phyloP scores from a whole-genome alignment of 2,113 vertebrate genomes.

The Sterrhoptilus dennistouni region DNA sequence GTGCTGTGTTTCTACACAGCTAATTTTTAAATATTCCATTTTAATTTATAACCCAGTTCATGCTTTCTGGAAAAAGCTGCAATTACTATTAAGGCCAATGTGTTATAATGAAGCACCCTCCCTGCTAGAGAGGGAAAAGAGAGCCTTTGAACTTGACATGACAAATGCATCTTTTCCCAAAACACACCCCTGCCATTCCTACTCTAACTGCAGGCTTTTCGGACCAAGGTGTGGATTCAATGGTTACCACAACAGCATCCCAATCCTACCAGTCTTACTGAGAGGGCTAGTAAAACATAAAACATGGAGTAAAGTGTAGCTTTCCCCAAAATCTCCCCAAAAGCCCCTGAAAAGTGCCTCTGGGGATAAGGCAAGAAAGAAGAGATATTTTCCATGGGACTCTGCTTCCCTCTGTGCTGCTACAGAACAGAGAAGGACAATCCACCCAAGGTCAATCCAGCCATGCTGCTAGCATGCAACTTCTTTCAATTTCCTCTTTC shows the following conservation, averaged over 20 bases:
- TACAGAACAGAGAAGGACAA: neutral
- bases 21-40: neutral
- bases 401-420: neutral
- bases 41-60: neutral
- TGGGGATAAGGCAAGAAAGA: neutral
- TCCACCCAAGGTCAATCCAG: neutral
- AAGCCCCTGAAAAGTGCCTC: neutral
- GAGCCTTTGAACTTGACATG: neutral
- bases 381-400: neutral
- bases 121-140: neutral
- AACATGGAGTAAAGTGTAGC: neutral
- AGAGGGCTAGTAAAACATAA: neutral
- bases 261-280: neutral
- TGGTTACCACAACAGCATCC: neutral
- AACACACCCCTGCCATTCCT: neutral
- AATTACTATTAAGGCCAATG: neutral
- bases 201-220: neutral
- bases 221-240: neutral
- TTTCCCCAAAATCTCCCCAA: neutral
- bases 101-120: neutral
- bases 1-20: neutral
- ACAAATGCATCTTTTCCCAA: neutral
- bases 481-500: neutral
- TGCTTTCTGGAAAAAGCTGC: neutral
- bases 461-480: neutral